Evolutionary conservation across 2,888 invertebrate genomes (phyloP).

Genomic region (Pegoplata infirma): DNA sequence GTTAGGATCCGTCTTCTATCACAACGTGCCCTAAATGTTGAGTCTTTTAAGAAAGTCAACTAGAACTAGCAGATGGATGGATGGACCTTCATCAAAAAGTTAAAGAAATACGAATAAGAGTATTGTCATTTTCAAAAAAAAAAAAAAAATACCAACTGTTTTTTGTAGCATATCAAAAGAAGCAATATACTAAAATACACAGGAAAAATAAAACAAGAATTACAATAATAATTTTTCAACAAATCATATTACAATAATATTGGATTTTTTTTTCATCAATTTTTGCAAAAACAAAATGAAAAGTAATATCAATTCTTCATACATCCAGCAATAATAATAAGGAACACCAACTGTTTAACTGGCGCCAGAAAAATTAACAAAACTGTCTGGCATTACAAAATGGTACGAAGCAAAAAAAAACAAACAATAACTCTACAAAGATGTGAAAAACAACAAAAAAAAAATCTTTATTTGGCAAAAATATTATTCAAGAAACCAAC

Average conservation of each 20-base stretch:
- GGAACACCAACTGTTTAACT: slow-evolving; percentile 65
- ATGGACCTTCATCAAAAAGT: too few species aligned
- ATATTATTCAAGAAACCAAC: not conserved
- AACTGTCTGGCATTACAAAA: slow-evolving; percentile 56
- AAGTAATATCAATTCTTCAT: not conserved
- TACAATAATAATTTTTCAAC: slow-evolving; percentile 34
- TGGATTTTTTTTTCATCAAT: slow-evolving; percentile 3
- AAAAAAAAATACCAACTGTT: not conserved
- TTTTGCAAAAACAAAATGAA: slow-evolving; percentile 6
- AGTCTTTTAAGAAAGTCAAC: too few species aligned
- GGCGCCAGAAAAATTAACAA: slow-evolving; percentile 65
- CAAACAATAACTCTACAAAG: slow-evolving; percentile 41
- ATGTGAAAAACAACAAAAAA: slow-evolving; percentile 15
- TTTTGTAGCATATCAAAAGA: not conserved
- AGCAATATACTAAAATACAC: slow-evolving; percentile 3
- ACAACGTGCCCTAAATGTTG: too few species aligned
- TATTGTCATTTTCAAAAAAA: not conserved
- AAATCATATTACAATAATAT: slow-evolving; percentile 47
- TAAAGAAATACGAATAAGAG: too few species aligned
- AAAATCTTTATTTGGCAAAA: slow-evolving; percentile 55
- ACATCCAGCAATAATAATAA: slow-evolving; percentile 29
- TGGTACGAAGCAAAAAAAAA: slow-evolving; percentile 45
- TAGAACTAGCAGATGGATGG: too few species aligned
- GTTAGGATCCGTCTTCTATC: too few species aligned
- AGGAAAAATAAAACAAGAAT: slow-evolving; percentile 12